Percentiles rank a stretch among this genome's conserved stretches.
phyloP scores from a whole-genome alignment of 1,140 invertebrate species.

The Laupala kohalensis region DNA sequence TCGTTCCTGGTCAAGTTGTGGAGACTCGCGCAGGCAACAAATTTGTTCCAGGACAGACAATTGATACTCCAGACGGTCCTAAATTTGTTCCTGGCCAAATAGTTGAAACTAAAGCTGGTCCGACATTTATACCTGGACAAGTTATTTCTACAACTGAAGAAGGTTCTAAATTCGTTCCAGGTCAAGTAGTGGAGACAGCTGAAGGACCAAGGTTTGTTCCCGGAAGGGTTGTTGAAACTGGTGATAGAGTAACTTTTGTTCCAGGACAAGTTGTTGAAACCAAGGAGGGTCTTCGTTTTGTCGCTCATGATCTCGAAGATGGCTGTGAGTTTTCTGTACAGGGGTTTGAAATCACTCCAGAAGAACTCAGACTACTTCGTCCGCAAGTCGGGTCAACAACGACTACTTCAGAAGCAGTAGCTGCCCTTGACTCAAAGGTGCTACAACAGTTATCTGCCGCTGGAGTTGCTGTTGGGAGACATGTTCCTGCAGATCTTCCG shows the following conservation, averaged over 20 bases:
- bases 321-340: conserved; percentile 56
- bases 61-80: conserved; percentile 50
- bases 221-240: conserved; percentile 51
- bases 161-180: conserved; percentile 54
- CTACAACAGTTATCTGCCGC: conserved; percentile 52
- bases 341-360: conserved; percentile 57
- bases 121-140: conserved; percentile 59
- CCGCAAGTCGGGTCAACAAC: conserved; percentile 23
- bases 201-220: conserved; percentile 59
- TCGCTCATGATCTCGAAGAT: conserved; percentile 51
- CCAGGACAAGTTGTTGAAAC: conserved; percentile 59
- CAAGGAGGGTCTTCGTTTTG: conserved; percentile 51
- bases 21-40: conserved; percentile 50
- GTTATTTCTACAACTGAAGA: conserved; percentile 56
- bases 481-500: conserved; percentile 43
- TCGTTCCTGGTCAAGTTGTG: conserved; percentile 57
- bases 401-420: conserved; percentile 38
- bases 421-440: conserved; percentile 51
- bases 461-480: conserved; percentile 52
- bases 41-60: conserved; percentile 56
- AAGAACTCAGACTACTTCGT: conserved; percentile 48
- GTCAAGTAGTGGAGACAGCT: conserved; percentile 56
- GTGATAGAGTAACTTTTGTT: conserved; percentile 51
- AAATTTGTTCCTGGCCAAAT: conserved; percentile 58
- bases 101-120: conserved; percentile 54